Conservation (phyloP, 2,113 vertebrate genomes). For the Halcyon malimbica region DNA sequence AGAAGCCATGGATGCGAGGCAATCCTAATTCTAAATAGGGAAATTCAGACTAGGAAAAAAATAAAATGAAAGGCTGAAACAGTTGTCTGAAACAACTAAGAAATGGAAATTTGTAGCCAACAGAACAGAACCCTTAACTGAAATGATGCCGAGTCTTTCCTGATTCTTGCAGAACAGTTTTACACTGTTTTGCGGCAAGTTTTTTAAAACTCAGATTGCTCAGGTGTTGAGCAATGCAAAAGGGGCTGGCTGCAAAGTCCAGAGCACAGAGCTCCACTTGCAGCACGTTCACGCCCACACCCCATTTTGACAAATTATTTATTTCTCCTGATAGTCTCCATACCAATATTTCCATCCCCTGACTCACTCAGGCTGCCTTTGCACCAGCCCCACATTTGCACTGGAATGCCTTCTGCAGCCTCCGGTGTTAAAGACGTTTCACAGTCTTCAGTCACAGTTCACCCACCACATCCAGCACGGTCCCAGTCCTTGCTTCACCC, state of each 20-base stretch:
- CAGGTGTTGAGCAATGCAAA: not conserved
- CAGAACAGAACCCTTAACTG: not conserved
- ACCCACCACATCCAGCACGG: not conserved
- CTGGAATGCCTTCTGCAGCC: not conserved
- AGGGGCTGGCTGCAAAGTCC: not conserved
- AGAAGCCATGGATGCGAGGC: not conserved
- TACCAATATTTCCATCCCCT: not conserved
- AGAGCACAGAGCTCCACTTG: not conserved
- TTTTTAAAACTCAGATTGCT: not conserved
- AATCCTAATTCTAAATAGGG: not conserved
- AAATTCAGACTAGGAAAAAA: not conserved
- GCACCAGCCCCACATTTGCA: not conserved
- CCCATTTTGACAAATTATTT: not conserved
- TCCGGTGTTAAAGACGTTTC: not conserved
- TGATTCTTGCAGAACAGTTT: not conserved
- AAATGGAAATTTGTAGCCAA: not conserved
- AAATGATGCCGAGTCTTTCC: not conserved
- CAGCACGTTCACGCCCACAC: rapidly evolving
- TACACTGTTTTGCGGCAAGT: not conserved
- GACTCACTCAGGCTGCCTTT: not conserved
- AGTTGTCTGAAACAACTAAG: not conserved
- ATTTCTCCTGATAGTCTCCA: not conserved
- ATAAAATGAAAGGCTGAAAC: not conserved
- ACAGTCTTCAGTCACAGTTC: not conserved
- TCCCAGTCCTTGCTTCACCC: not conserved